phyloP scores from a whole-genome alignment of 2,113 vertebrate genomes.

The Eubucco bourcierii region DNA sequence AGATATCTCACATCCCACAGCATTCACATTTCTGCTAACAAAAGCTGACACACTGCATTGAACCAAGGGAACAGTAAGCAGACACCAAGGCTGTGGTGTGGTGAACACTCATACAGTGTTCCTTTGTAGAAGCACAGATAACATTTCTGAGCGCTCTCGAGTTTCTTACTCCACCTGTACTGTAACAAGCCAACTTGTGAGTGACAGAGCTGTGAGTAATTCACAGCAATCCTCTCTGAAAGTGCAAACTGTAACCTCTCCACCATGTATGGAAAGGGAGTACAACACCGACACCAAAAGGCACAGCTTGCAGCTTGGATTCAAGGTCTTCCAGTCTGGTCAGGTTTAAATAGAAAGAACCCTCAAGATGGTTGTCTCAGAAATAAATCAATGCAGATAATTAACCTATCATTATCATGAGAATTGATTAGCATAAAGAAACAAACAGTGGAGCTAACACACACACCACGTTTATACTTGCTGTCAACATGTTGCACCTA shows the following conservation, averaged over 20 bases:
- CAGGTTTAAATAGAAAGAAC: not conserved
- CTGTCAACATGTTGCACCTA: constrained; percentile 14
- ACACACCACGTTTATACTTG: not conserved
- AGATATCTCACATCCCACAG: not conserved
- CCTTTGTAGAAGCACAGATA: not conserved
- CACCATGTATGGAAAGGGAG: not conserved
- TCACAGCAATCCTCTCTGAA: not conserved
- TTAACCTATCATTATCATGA: not conserved
- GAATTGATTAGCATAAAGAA: constrained; percentile 24
- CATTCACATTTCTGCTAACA: not conserved
- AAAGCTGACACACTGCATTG: not conserved
- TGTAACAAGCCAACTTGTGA: not conserved
- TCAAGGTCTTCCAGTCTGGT: not conserved
- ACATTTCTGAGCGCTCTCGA: not conserved
- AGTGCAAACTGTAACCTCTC: not conserved
- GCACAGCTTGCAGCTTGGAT: not conserved
- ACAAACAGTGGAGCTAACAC: not conserved
- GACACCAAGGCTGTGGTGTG: not conserved
- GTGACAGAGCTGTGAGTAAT: not conserved
- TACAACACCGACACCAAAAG: not conserved
- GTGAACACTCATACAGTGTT: not conserved
- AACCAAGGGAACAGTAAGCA: not conserved
- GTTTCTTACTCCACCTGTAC: not conserved
- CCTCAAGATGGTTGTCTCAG: not conserved
- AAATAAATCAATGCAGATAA: constrained; percentile 34